Evolutionary conservation across 2,113 vertebrate genomes (phyloP).

Genomic region (Trichomycterus rosablanca): DNA sequence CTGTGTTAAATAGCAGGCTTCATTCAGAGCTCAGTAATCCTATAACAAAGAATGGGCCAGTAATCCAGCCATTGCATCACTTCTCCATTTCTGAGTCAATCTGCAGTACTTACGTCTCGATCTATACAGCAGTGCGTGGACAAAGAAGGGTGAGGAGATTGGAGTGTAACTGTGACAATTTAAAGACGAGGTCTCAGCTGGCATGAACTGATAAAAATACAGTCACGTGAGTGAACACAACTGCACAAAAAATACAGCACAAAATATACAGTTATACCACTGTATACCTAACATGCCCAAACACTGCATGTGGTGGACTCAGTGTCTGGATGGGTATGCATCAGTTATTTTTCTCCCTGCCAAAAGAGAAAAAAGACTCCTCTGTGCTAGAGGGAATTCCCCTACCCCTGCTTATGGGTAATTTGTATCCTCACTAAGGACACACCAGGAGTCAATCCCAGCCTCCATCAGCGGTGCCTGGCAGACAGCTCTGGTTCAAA

Average conservation of each 20-base stretch:
- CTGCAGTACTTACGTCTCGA: conserved; percentile 45
- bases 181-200: conserved; percentile 1
- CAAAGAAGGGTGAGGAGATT: conserved; percentile 51
- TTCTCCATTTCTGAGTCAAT: conserved; percentile 55
- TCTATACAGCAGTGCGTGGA: conserved; percentile 49
- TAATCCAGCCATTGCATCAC: conserved; percentile 58
- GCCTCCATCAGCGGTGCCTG: conserved; percentile 18
- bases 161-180: conserved; percentile 6
- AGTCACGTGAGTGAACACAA: background rate
- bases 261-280: background rate
- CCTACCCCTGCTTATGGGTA: conserved; percentile 52
- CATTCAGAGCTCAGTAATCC: conserved; percentile 64
- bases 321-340: conserved; percentile 38
- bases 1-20: conserved; percentile 56
- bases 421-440: conserved; percentile 57
- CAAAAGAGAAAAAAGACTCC: conserved; percentile 43
- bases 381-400: conserved; percentile 49
- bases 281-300: background rate
- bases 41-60: conserved; percentile 67
- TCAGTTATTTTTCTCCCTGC: conserved; percentile 58
- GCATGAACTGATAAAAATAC: background rate
- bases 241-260: background rate
- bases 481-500: conserved; percentile 28
- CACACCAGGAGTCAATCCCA: conserved; percentile 54
- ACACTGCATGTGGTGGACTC: background rate